Conservation (phyloP, 1,140 invertebrate species). For the Lordiphosa stackelbergi region DNA sequence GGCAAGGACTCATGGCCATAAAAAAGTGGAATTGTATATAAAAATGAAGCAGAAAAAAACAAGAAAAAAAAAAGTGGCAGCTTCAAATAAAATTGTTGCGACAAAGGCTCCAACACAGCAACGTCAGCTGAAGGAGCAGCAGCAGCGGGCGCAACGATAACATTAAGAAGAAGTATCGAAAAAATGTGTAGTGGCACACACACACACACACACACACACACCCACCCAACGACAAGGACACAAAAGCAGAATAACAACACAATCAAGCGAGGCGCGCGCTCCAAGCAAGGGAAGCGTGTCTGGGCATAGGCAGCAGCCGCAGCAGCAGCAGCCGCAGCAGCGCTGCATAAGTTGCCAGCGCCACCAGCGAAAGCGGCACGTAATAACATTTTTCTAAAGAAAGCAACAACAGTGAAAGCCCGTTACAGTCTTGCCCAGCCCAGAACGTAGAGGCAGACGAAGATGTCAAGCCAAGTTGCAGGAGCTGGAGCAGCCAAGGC, state of each 20-base stretch:
- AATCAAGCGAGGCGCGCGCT: constrained; percentile 62
- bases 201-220: constrained; percentile 31
- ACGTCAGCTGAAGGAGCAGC: constrained; percentile 49
- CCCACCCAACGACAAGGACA: constrained; percentile 47
- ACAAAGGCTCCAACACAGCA: constrained; percentile 58
- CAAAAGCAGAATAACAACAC: constrained; percentile 74
- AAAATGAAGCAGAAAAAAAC: constrained; percentile 61
- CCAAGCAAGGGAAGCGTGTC: constrained; percentile 12
- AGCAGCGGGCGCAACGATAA: constrained; percentile 62
- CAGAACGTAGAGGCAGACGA: constrained; percentile 41
- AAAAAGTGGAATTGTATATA: constrained; percentile 73
- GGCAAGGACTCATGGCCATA: constrained; percentile 39
- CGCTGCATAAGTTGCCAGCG: constrained; percentile 66
- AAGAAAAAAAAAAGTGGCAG: constrained; percentile 59
- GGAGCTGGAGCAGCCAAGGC: constrained; percentile 22
- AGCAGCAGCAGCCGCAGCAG: constrained; percentile 32
- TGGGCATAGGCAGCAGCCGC: constrained; percentile 50
- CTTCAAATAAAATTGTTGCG: constrained; percentile 76
- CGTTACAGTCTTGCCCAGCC: constrained; percentile 23
- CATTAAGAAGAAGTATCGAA: constrained; percentile 74
- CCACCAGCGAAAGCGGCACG: constrained; percentile 62
- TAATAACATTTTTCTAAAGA: constrained; percentile 75
- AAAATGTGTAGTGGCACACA: constrained; percentile 68
- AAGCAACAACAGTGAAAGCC: constrained; percentile 43
- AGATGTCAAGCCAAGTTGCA: constrained; percentile 63